Evolutionary conservation across 2,797 vertebrate genomes (phyloP).

Genomic region (Valencia hispanica): DNA sequence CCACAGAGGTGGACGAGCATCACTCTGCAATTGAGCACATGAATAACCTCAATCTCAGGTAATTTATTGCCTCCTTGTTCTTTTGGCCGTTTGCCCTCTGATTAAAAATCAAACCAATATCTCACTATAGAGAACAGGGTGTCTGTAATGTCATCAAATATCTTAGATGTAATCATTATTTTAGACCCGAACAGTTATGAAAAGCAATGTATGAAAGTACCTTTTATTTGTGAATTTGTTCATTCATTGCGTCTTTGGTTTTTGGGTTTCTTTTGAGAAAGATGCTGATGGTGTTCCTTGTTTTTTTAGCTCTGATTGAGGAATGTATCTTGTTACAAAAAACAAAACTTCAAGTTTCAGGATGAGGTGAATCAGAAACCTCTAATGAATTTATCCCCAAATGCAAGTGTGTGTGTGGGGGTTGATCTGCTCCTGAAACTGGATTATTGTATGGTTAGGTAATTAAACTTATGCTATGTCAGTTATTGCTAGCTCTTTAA

Average conservation of each 20-base stretch:
- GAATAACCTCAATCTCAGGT: slow-evolving; percentile 81
- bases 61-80: neutral
- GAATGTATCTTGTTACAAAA: neutral
- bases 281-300: neutral
- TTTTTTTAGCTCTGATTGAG: neutral
- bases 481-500: no score
- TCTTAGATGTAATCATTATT: neutral
- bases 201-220: neutral
- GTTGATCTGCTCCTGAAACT: no score
- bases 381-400: no score
- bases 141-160: neutral
- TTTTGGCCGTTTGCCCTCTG: neutral
- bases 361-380: no score
- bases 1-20: slow-evolving; percentile 93
- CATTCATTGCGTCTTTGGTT: neutral
- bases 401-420: no score
- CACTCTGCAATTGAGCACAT: slow-evolving; percentile 90
- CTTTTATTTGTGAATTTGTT: neutral
- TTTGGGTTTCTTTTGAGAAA: neutral
- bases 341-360: no score
- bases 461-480: no score
- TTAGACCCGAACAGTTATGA: neutral
- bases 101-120: neutral
- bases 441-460: no score
- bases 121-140: neutral